A percentile compares a stretch with the other conserved stretches of the same genome.
Conservation (phyloP, 2,797 vertebrate species). For the Fratercula arctica region DNA sequence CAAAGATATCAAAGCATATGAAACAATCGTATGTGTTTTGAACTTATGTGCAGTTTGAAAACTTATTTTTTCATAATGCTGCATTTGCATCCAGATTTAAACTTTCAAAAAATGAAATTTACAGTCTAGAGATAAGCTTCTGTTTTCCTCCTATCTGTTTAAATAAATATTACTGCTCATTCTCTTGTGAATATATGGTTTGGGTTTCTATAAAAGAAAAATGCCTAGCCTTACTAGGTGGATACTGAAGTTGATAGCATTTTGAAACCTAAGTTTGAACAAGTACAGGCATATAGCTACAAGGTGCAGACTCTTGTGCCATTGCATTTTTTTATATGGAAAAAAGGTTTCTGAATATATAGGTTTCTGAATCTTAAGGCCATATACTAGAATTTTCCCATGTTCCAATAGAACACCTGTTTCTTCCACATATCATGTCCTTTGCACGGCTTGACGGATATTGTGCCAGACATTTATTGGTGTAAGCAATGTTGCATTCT, state of each 20-base stretch:
- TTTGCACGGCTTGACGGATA: background rate
- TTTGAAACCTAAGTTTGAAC: constrained; percentile 31
- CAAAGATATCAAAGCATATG: background rate
- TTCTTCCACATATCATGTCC: background rate
- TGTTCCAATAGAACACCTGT: background rate
- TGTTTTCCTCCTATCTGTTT: constrained; percentile 19
- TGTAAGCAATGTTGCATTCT: background rate
- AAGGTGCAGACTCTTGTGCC: background rate
- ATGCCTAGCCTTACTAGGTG: background rate
- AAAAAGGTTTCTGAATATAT: background rate
- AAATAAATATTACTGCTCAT: constrained; percentile 31
- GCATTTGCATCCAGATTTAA: constrained; percentile 31
- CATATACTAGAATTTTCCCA: background rate
- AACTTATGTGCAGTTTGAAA: background rate
- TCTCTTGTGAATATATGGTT: constrained; percentile 37
- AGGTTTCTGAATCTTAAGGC: background rate
- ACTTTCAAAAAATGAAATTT: constrained; percentile 3
- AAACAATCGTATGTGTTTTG: background rate
- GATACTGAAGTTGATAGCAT: background rate
- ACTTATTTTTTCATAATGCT: background rate
- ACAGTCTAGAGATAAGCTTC: background rate
- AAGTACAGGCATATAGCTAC: background rate
- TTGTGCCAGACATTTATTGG: background rate
- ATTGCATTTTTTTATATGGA: background rate
- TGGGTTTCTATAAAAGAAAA: constrained; percentile 4